These are phyloP conservation scores for Ips nitidus DNA, from an alignment of 1,140 invertebrate genomes.

Conservation along the genomic window DNA sequence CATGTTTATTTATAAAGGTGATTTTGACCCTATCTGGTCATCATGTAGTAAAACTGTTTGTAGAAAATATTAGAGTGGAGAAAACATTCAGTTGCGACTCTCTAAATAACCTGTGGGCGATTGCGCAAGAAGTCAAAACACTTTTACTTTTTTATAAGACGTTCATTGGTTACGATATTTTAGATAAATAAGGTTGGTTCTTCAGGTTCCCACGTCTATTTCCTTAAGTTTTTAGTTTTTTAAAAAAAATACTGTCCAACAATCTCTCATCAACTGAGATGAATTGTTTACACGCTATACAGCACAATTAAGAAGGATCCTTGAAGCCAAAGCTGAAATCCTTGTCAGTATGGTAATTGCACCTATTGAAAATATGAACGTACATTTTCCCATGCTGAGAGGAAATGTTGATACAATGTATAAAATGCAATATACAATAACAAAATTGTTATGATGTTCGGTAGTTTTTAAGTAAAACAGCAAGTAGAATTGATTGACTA, in stretches of 20 bases:
- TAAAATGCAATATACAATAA: not conserved
- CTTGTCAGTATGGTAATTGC: slow-evolving; percentile 16
- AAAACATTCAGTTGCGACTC: no score
- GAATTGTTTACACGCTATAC: not conserved
- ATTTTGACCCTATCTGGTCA: no score
- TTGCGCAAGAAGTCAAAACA: not conserved
- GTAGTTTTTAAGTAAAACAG: no score
- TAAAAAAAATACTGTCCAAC: no score
- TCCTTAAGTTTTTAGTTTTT: no score
- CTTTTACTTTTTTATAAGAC: not conserved
- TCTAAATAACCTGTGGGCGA: not conserved
- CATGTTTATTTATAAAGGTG: no score
- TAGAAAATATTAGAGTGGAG: no score
- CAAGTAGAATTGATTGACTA: no score
- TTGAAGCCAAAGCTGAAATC: slow-evolving; percentile 17
- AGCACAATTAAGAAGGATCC: slow-evolving; percentile 9
- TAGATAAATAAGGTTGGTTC: not conserved
- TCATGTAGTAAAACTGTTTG: no score
- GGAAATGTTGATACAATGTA: slow-evolving; percentile 1
- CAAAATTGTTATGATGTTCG: not conserved
- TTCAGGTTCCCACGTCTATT: not conserved
- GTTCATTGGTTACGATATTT: not conserved
- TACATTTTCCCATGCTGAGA: slow-evolving; percentile 12
- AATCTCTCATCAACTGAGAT: not conserved
- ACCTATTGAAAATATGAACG: slow-evolving; percentile 12